Evolutionary conservation across 2,797 vertebrate genomes (phyloP), one percentile per base, ranked within the genome.

Genomic region (Borostomias antarcticus): DNA sequence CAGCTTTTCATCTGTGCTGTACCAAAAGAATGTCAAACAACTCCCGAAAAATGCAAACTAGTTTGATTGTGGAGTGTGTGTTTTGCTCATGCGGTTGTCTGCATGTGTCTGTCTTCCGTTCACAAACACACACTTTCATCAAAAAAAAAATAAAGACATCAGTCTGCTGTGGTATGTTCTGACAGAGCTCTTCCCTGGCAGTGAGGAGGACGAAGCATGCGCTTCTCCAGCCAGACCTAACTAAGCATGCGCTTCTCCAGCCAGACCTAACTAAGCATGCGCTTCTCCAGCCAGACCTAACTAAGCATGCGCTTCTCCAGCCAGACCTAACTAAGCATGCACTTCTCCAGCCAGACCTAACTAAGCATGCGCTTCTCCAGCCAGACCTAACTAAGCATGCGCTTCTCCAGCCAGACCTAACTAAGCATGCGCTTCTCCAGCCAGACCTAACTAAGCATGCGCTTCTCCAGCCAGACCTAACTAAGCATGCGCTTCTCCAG

Each of bases 121-220:
- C 21, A 45, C 40, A 45, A 17, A 45, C 40, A 69, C 63, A 59
- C 26, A 75, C 73, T 68, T 56, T 40, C 5, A 51, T 51, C 23
- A 23, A 11, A 21, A 29, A 29, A 61, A 10, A 73, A 76, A 71
- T 47, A 48, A 61, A 67, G 32, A 70, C 29, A 19, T 5, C 29
- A 62, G 53, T 64, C 25, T 72, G 2, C 5, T 66, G 47, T 48
- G 10, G 32, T 57, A 23, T 23, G 28, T 37, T 57, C 54, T 68
- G 67, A 62, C 3, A 51, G 35, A 47, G 56, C 10, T 47, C 13
- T 26, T 53, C 56, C 26, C 26, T 66, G 30, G 21, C 9, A 58
- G 5, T 23, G 23, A 48, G 47, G 19, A 51, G 9, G 50, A 25
- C 21, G 10, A n/a, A 25, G n/a, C 40, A 30, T 47, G 59, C 40